A percentile compares a stretch with the other conserved stretches of the same genome.
These are phyloP conservation scores for human DNA, from an alignment of 2,113 vertebrate species.

Conservation along the genomic window DNA sequence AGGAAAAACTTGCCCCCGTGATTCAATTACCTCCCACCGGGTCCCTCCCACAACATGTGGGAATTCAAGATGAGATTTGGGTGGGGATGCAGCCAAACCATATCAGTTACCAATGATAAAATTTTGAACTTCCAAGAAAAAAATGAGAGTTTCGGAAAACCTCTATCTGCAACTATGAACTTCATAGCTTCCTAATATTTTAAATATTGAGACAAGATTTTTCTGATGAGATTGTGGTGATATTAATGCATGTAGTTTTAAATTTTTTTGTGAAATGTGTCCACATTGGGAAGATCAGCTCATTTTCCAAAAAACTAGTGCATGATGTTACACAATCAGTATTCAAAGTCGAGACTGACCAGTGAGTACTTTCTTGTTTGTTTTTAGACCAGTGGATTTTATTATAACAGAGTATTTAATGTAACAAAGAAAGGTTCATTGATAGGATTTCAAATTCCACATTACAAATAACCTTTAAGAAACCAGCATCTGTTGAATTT, in stretches of 20 bases:
- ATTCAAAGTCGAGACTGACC: background rate
- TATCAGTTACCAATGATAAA: background rate
- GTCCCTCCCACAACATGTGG: too few species aligned
- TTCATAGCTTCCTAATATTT: background rate
- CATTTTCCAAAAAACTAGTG: background rate
- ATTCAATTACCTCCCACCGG: too few species aligned
- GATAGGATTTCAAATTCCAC: background rate
- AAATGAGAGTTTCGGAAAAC: background rate
- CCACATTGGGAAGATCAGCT: background rate
- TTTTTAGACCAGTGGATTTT: background rate
- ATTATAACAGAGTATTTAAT: background rate
- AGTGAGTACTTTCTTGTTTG: background rate
- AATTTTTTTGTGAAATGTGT: background rate
- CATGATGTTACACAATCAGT: background rate
- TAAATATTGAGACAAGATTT: background rate
- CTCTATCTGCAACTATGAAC: background rate
- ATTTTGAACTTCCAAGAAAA: background rate
- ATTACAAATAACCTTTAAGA: background rate
- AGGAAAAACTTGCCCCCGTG: too few species aligned
- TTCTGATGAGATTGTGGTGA: background rate
- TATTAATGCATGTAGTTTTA: background rate
- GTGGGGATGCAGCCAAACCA: too few species aligned
- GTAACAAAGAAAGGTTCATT: background rate
- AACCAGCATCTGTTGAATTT: conserved; percentile 26
- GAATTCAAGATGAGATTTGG: too few species aligned